Evolutionary conservation across 2,113 vertebrate genomes (phyloP), one percentile per base, ranked within the genome.

Genomic region (Lethenteron camtschaticum): DNA sequence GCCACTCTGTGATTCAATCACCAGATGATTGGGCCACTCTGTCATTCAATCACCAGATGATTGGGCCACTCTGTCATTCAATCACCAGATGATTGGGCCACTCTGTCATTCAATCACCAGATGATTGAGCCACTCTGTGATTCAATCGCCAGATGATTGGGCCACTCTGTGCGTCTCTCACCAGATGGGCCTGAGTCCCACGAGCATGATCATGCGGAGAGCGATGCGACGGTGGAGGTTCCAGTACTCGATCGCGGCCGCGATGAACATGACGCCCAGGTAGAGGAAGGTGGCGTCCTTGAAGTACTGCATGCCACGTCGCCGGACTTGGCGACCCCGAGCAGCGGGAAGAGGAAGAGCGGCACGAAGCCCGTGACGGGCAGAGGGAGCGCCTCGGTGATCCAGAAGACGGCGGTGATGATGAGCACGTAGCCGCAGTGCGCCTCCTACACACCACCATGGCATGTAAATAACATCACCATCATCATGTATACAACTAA

Each of bases 251-350:
- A 97, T 90, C 70, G 88, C 91, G 0, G 86, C 83, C 3, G 92
- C 94, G 90, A 99, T 87, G 71, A 97, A 81, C n/a, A 99, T 82
- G 1, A 92, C 94, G 3, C 90, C 95, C 73, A 99, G 80, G 71
- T 96, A 99, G 69, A 99, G 87, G 75, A 96, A 95, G 74, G 95
- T 97, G 75, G 94, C 95, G 75, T 99, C 94, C 55, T 95, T 77
- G 75, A 99, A 96, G 77, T 97, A 99, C 56, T 96, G 90, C 2
- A 86, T 83, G 90, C 95, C 73, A 99, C 83, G 71, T 81, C 84
- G 76, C 76, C 84, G 75, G 94, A 90, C 1, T 88, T 82, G 70
- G 96, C 82, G 74, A 99, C 78, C 6, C 90, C 90, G 78, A 94
- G 72, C 68, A 88, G 89, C 11, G 92, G 89, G 70, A 99, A 99